Evolutionary conservation across 2,888 invertebrate species (phyloP), one percentile per base, ranked within the genome.

Genomic region (Nudaria mundana): DNA sequence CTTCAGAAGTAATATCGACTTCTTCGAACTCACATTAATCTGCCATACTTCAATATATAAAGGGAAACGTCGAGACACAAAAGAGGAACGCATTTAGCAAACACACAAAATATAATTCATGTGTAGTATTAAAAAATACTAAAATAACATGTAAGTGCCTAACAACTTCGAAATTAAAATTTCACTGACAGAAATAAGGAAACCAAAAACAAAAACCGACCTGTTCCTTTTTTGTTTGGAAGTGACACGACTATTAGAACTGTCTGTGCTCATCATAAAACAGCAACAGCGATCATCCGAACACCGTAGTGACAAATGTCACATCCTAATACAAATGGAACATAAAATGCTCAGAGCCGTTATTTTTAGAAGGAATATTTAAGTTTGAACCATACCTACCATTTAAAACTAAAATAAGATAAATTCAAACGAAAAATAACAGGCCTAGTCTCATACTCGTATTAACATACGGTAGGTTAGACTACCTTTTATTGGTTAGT

Each of bases 1-100:
- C 78, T 83, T 83, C 82, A 81, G 78, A 84, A 85, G 84, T 84
- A 84, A 85, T 81, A 82, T 81, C 76, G 80, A 79, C 81, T 88
- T 88, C 87, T 83, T 82, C 85, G 87, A 88, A 88, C 76, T 73
- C 76, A 55, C 86, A 87, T 88, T 86, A 86, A 85, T 87, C 76
- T 77, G 76, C 79, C 76, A 81, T 82, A 82, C 78, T 83, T 84
- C 81, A 85, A 81, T 77, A 76, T 71, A 66, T 71, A 69, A 84
- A 81, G 76, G 83, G 84, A 81, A 82, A 83, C 71, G 73, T 72
- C 68, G 55, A 63, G 59, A 54, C 67, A 75, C 77, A 81, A 80
- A 71, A 71, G 75, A 61, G 66, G n/a, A 67, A 69, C 63, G 63
- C 66, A 70, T 72, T 77, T 71, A 72, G 65, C 67, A 63, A 73